Base-by-base conservation (phyloP, 2,888 invertebrate genomes). In the Zygogramma bicolorata region DNA sequence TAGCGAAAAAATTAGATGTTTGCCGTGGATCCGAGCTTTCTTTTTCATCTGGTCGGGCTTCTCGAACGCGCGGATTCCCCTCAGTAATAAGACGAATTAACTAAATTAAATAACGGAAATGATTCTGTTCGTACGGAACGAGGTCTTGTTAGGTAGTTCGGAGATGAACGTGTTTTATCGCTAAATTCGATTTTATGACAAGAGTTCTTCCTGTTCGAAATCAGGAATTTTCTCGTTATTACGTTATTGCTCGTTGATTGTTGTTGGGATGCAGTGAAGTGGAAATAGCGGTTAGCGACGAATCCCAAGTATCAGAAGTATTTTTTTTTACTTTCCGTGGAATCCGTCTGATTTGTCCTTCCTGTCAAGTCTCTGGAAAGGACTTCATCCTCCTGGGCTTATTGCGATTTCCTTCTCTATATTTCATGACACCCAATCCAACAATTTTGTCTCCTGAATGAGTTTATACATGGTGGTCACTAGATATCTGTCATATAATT, bases 1-100 rank as follows among this genome's bases (percentile, higher is more conserved):
- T 67, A 67, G 53, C 53, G 53, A 53, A 53, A 53, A 53, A 53
- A 53, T 53, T 53, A 53, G 53, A 53, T 53, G 53, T 53, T 53
- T 53, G 22, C 27, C 53, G 7, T n/a, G 27, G 53, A 53, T 53
- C 25, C 53, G n/a, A 27, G 27, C 22, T 53, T 53, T 8, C 53
- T 53, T 27, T 53, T 53, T 53, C 53, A 27, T 53, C 27, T n/a
- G 15, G 53, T n/a, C n/a, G 53, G 53, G 25, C 27, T 53, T 27
- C 15, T 27, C 6, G 4, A 13, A n/a, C n/a, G n/a, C n/a, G n/a
- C 53, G 27, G n/a, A 25, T 25, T 53, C n/a, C n/a, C n/a, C 10
- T 25, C 53, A 6, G 25, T 53, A 53, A 53, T 7, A 53, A 53
- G 27, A 53, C 22, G 53, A 53, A 53, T 53, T 53, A 53, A 25